Percentiles rank a stretch among this genome's conserved stretches.
Conservation (phyloP, 2,113 vertebrate species). For the Crypturellus undulatus region DNA sequence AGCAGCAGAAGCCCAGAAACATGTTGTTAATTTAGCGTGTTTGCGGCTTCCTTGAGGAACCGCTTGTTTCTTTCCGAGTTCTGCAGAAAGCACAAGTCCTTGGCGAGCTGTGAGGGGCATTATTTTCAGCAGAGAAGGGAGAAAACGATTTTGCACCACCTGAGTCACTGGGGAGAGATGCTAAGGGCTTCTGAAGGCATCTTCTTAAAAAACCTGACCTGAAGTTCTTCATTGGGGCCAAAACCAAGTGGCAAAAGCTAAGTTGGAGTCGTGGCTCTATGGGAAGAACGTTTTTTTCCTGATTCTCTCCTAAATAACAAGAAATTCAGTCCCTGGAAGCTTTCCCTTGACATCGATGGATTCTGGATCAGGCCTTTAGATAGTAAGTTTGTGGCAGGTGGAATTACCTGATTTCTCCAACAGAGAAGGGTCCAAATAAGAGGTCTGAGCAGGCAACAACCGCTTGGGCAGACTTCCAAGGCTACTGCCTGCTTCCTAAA, state of each 20-base stretch:
- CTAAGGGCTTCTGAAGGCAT: background rate
- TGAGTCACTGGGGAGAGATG: background rate
- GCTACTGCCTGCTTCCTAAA: background rate
- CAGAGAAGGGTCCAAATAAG: background rate
- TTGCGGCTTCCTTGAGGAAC: slow-evolving; percentile 8
- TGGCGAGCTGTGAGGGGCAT: background rate
- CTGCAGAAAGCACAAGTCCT: background rate
- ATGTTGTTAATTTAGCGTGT: background rate
- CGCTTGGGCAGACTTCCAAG: background rate
- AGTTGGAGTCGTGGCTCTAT: background rate
- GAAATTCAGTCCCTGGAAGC: background rate
- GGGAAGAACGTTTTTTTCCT: background rate
- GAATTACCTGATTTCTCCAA: background rate
- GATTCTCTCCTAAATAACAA: background rate
- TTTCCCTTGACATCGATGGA: background rate
- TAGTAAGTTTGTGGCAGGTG: background rate
- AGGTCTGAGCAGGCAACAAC: background rate
- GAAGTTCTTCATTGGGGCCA: background rate
- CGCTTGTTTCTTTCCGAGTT: slow-evolving; percentile 29
- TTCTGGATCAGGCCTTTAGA: background rate
- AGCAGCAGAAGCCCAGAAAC: background rate
- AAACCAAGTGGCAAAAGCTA: background rate
- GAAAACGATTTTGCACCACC: slow-evolving; percentile 39
- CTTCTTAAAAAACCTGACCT: background rate
- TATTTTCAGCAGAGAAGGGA: background rate